These are phyloP conservation scores for Empidonax traillii DNA, from an alignment of 2,113 vertebrate species.

Conservation along the genomic window DNA sequence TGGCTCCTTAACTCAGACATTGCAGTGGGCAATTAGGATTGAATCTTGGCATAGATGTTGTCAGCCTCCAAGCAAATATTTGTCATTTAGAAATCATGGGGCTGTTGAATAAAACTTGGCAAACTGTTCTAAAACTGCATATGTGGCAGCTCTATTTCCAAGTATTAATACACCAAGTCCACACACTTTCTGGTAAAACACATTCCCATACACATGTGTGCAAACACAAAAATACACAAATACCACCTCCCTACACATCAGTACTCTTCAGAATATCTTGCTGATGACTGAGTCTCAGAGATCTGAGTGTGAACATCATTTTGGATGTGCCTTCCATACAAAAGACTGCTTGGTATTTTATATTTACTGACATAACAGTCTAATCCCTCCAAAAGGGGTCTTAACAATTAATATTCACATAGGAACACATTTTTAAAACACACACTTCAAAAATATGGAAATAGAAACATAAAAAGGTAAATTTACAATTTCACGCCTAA, in stretches of 20 bases:
- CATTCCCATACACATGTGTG: rapidly evolving
- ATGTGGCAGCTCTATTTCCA: not conserved
- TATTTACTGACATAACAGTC: not conserved
- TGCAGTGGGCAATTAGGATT: constrained; percentile 41
- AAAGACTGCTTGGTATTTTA: not conserved
- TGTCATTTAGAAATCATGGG: constrained; percentile 63
- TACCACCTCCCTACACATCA: not conserved
- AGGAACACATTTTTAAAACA: not conserved
- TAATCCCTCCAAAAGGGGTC: not conserved
- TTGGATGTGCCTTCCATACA: not conserved
- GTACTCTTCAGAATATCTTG: not conserved
- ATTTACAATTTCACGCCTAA: not conserved
- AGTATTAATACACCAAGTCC: not conserved
- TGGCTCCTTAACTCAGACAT: constrained; percentile 35
- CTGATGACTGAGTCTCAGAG: not conserved
- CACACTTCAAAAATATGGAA: not conserved
- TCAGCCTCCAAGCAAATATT: constrained; percentile 69
- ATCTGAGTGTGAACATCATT: not conserved
- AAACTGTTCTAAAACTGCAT: constrained; percentile 1
- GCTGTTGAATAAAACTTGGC: constrained; percentile 48
- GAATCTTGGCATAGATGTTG: constrained; percentile 59
- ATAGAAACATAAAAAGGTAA: not conserved
- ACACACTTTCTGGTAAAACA: not conserved
- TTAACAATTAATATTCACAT: not conserved
- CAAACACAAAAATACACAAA: not conserved